These are phyloP conservation scores for Herpailurus yagouaroundi DNA, from an alignment of 2,113 vertebrate species.

Conservation along the genomic window DNA sequence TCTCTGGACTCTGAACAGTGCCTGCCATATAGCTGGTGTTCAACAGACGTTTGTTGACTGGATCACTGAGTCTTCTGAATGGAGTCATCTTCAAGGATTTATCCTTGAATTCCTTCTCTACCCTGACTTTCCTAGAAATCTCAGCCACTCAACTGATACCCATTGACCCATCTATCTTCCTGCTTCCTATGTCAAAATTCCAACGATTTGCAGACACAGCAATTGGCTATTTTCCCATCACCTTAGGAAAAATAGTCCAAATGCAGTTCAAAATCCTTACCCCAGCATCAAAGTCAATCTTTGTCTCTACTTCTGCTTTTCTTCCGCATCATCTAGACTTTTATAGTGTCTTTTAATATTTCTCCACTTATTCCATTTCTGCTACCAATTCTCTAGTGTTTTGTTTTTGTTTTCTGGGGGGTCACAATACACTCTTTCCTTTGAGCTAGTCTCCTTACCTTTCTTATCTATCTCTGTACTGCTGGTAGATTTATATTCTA, in stretches of 20 bases:
- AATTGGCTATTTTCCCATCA: neutral
- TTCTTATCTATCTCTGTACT: neutral
- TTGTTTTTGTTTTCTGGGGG: neutral
- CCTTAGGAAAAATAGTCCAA: neutral
- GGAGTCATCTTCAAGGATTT: neutral
- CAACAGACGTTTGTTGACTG: neutral
- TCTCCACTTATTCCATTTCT: neutral
- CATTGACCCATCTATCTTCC: neutral
- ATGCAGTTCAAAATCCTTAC: neutral
- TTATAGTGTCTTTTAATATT: neutral
- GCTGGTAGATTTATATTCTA: constrained; percentile 4
- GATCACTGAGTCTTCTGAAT: neutral
- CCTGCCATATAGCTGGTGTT: neutral
- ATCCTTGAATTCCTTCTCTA: neutral
- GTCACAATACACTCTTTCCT: neutral
- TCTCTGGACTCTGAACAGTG: neutral
- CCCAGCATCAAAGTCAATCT: neutral
- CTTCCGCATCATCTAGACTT: neutral
- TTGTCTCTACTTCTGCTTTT: constrained; percentile 7
- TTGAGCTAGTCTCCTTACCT: neutral
- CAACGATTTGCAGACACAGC: neutral
- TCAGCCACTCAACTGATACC: neutral
- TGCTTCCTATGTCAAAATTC: neutral
- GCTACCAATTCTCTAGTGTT: neutral
- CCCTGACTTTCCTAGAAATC: neutral